Conservation (phyloP, 2,888 invertebrate genomes). For the Thyatira batis region DNA sequence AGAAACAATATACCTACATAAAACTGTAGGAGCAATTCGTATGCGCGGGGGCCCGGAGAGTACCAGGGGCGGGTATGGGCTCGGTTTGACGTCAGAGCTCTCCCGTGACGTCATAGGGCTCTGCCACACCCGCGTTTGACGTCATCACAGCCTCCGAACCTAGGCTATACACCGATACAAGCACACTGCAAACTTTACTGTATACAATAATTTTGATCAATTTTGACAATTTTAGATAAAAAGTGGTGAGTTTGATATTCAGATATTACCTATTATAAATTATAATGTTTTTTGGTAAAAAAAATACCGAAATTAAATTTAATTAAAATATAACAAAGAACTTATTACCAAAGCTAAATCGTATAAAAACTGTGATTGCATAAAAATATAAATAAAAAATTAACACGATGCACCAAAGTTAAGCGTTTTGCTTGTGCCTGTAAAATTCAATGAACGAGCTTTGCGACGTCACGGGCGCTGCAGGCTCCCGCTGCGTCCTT, state of each 20-base stretch:
- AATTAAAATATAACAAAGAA: no score
- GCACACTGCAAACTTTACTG: background rate
- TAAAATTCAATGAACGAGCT: slow-evolving; percentile 78
- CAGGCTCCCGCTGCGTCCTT: slow-evolving; percentile 54
- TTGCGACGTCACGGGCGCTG: slow-evolving; percentile 70
- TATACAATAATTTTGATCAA: background rate
- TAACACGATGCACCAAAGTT: slow-evolving; percentile 52
- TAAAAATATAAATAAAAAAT: slow-evolving; percentile 13
- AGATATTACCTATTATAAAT: no score
- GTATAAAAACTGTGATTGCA: background rate
- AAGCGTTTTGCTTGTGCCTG: slow-evolving; percentile 50
- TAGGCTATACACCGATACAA: slow-evolving; percentile 18
- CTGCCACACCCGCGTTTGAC: slow-evolving; percentile 79
- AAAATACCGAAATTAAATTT: no score
- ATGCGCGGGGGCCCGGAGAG: slow-evolving; percentile 41
- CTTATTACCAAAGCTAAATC: no score
- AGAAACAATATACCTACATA: slow-evolving; percentile 62
- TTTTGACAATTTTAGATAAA: background rate
- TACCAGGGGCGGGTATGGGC: slow-evolving; percentile 40
- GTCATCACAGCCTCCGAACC: slow-evolving; percentile 55
- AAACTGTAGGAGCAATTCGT: slow-evolving; percentile 60
- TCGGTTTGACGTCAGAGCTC: slow-evolving; percentile 76
- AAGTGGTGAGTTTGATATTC: background rate
- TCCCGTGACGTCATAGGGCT: slow-evolving; percentile 75
- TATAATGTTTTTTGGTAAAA: no score